Evolutionary conservation across 2,113 vertebrate species (phyloP).

Genomic region (Carlito syrichta): DNA sequence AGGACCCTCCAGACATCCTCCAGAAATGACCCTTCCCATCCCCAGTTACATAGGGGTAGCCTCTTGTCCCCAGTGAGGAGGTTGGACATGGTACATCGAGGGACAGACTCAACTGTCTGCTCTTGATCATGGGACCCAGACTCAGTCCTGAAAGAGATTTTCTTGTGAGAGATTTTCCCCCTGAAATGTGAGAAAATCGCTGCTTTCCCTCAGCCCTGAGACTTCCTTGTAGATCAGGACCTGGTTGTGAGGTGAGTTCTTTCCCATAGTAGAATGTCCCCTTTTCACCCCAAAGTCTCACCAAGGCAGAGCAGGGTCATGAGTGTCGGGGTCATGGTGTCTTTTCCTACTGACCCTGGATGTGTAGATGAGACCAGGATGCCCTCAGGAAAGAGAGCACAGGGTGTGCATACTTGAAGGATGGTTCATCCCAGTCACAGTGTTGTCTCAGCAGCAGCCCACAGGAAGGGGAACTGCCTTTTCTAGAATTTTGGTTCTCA

Average conservation of each 20-base stretch:
- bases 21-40: not conserved
- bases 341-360: fast-evolving
- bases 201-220: fast-evolving
- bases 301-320: not conserved
- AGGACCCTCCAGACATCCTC: fast-evolving
- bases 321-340: not conserved
- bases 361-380: not conserved
- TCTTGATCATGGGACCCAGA: fast-evolving
- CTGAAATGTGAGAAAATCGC: not conserved
- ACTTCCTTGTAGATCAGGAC: not conserved
- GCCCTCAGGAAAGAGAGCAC: not conserved
- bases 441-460: not conserved
- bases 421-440: not conserved
- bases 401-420: fast-evolving
- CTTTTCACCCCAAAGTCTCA: not conserved
- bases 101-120: not conserved
- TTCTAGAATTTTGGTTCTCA: too few species aligned
- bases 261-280: fast-evolving
- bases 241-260: not conserved
- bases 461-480: not conserved
- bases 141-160: not conserved
- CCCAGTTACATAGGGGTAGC: fast-evolving
- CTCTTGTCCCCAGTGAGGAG: fast-evolving
- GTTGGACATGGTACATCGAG: too few species aligned
- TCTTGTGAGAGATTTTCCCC: too few species aligned